Conservation (phyloP, 2,888 invertebrate species). For the Sclerodermus sp. region DNA sequence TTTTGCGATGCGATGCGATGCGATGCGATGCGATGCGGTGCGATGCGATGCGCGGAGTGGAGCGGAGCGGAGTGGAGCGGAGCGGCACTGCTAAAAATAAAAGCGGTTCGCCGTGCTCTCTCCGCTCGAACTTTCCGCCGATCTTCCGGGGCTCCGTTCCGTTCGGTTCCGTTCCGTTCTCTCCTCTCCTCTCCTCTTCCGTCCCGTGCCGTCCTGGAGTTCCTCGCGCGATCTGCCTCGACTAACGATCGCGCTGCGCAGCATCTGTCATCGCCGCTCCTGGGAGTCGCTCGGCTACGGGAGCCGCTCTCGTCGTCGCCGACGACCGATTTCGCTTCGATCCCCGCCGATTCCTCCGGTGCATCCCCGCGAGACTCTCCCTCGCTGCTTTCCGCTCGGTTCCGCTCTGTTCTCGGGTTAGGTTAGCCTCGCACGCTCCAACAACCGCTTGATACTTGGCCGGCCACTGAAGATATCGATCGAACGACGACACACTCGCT, state of each 20-base stretch:
- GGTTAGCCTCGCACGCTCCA: constrained; percentile 24
- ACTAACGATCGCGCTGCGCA: constrained; percentile 8
- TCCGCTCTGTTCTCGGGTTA: constrained; percentile 8
- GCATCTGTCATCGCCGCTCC: constrained; percentile 22
- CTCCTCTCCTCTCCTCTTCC: not conserved
- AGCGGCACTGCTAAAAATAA: constrained; percentile 31
- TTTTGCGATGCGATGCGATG: constrained; percentile 40
- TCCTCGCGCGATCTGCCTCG: constrained; percentile 3
- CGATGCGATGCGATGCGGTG: too few species aligned
- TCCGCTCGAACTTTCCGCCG: not conserved
- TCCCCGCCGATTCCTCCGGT: too few species aligned
- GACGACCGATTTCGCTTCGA: too few species aligned
- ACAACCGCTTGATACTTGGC: constrained; percentile 22
- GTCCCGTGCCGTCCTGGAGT: constrained; percentile 8
- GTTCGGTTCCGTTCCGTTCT: too few species aligned
- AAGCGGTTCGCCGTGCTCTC: constrained; percentile 12
- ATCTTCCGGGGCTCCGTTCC: too few species aligned
- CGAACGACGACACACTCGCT: constrained; percentile 23
- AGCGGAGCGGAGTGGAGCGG: too few species aligned
- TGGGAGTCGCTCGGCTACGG: too few species aligned
- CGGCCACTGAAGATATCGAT: constrained; percentile 32
- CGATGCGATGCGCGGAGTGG: constrained; percentile 34
- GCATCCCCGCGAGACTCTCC: too few species aligned
- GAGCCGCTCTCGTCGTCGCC: too few species aligned
- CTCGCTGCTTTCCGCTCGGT: too few species aligned